Evolutionary conservation across 2,888 invertebrate genomes (phyloP).

Genomic region (Apoda limacodes): DNA sequence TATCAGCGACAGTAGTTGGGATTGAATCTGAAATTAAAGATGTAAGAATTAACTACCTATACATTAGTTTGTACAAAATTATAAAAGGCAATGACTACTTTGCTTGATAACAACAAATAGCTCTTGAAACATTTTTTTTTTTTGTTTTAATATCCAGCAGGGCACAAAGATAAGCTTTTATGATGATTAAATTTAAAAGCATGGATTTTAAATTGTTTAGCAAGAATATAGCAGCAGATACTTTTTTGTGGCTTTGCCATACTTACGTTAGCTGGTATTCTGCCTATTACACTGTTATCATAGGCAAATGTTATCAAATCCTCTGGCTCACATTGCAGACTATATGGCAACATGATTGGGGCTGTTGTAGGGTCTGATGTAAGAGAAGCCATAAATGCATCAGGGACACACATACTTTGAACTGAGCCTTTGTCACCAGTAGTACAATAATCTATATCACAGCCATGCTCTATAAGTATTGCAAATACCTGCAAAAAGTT

Average conservation of each 20-base stretch:
- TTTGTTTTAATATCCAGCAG: too few species aligned
- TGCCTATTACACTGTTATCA: constrained; percentile 29
- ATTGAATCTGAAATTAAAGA: constrained; percentile 37
- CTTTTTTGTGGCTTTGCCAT: too few species aligned
- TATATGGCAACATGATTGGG: constrained; percentile 43
- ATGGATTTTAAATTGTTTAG: too few species aligned
- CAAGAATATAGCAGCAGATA: too few species aligned
- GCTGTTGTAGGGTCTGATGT: constrained; percentile 37
- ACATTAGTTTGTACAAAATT: too few species aligned
- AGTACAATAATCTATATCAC: constrained; percentile 51
- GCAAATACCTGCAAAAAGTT: constrained; percentile 46
- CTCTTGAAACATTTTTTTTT: too few species aligned
- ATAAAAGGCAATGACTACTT: too few species aligned
- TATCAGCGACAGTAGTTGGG: constrained; percentile 33
- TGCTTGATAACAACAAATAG: too few species aligned
- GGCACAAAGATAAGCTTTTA: too few species aligned
- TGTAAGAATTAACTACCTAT: too few species aligned
- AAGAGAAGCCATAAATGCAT: constrained; percentile 49
- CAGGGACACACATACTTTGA: constrained; percentile 38
- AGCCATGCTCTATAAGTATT: constrained; percentile 46
- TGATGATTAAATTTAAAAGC: too few species aligned
- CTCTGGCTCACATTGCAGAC: constrained; percentile 49
- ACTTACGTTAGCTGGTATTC: constrained; percentile 40
- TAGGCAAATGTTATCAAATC: constrained; percentile 33
- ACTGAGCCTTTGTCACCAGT: constrained; percentile 17